Conservation (phyloP, 2,797 vertebrate genomes). For the Psittacula echo region DNA sequence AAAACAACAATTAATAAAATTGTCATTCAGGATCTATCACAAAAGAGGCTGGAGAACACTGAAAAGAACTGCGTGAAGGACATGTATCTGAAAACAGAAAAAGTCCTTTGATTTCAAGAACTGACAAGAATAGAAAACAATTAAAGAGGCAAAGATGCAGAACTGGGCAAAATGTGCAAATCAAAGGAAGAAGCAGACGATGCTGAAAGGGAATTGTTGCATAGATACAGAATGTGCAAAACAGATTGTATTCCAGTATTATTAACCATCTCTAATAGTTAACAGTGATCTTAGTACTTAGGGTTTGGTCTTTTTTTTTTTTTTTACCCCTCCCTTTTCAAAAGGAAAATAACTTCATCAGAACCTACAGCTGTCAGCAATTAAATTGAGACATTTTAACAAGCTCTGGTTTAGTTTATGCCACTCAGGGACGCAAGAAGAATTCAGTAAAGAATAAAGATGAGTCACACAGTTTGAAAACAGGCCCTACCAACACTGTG, state of each 20-base stretch:
- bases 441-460: slow-evolving; percentile 22
- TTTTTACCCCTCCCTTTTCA: background rate
- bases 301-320: background rate
- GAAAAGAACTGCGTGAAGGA: background rate
- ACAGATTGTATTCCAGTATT: background rate
- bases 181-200: background rate
- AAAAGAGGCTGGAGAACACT: background rate
- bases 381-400: background rate
- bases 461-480: slow-evolving; percentile 17
- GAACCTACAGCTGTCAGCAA: background rate
- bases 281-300: background rate
- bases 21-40: background rate
- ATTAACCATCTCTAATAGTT: background rate
- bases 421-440: background rate
- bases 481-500: background rate
- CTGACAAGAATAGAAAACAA: background rate
- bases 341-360: background rate
- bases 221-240: background rate
- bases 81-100: background rate
- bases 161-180: background rate
- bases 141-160: background rate
- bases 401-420: background rate
- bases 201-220: background rate
- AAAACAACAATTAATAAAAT: background rate
- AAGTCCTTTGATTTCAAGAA: background rate